These are phyloP conservation scores for Conus canariensis DNA, from an alignment of 2,888 invertebrate genomes.

Conservation along the genomic window DNA sequence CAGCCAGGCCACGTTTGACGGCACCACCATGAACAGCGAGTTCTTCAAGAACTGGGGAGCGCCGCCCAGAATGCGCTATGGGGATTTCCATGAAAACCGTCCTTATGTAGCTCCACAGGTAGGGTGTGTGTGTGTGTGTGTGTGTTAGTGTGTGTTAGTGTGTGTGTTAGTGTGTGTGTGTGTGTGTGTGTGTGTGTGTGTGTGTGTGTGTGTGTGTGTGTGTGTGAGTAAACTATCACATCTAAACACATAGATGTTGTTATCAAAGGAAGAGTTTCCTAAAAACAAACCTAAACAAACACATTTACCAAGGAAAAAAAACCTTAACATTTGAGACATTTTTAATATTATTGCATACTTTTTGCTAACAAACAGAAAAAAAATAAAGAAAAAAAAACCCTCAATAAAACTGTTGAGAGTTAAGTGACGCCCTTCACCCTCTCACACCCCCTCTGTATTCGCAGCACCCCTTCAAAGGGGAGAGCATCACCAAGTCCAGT, in stretches of 20 bases:
- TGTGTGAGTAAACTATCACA: background rate
- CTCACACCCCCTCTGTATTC: background rate
- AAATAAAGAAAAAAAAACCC: too few relatives aligned
- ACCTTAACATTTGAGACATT: too few relatives aligned
- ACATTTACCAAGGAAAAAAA: too few relatives aligned
- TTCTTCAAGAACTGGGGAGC: conserved; percentile 72
- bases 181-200: background rate
- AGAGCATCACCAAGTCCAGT: conserved; percentile 55
- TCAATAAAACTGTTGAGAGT: background rate
- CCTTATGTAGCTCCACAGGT: conserved; percentile 53
- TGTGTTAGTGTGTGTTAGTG: background rate
- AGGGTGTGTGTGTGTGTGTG: background rate
- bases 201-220: too few relatives aligned
- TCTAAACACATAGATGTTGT: too few relatives aligned
- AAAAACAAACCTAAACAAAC: too few relatives aligned
- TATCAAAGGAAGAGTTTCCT: too few relatives aligned
- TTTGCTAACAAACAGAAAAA: too few relatives aligned
- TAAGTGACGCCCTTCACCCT: too few relatives aligned
- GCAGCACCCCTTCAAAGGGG: conserved; percentile 44
- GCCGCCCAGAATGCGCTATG: conserved; percentile 64
- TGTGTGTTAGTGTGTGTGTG: too few relatives aligned
- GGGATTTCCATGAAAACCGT: conserved; percentile 75
- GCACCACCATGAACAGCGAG: conserved; percentile 68
- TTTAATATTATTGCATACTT: too few relatives aligned
- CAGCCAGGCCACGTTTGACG: conserved; percentile 68